A percentile compares a stretch with the other conserved stretches of the same genome.
Conservation (phyloP, 2,888 invertebrate genomes). For the Pollenia labialis region DNA sequence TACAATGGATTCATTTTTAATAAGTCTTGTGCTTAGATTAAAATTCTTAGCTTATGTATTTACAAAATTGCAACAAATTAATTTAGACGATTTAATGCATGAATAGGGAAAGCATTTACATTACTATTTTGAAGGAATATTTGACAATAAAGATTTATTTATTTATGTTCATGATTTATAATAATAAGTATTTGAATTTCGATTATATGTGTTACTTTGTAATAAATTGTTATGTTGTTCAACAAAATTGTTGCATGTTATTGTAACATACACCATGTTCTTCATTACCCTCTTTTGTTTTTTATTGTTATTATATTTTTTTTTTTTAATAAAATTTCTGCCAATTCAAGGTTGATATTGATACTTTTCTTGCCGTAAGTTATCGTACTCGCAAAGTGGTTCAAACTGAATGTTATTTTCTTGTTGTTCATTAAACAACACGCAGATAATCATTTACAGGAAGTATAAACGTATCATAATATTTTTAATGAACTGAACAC, state of each 20-base stretch:
- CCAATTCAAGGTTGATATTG: constrained; percentile 47
- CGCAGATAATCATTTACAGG: constrained; percentile 58
- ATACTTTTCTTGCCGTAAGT: constrained; percentile 33
- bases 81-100: no score
- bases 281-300: constrained; percentile 35
- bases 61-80: no score
- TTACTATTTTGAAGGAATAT: no score
- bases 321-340: constrained; percentile 25
- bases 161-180: not conserved
- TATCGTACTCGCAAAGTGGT: not conserved
- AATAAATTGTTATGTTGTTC: constrained; percentile 20
- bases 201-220: constrained; percentile 29
- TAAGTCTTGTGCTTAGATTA: no score
- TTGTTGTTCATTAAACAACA: constrained; percentile 45
- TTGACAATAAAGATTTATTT: not conserved
- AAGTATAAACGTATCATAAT: constrained; percentile 38
- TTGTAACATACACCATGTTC: constrained; percentile 28
- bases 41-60: no score
- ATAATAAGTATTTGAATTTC: constrained; percentile 20
- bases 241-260: constrained; percentile 36
- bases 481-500: constrained; percentile 44
- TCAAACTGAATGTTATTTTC: constrained; percentile 17
- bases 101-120: no score
- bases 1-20: no score
- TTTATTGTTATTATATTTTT: not conserved